Conservation (phyloP, 2,797 vertebrate genomes). For the Squalus acanthias region DNA sequence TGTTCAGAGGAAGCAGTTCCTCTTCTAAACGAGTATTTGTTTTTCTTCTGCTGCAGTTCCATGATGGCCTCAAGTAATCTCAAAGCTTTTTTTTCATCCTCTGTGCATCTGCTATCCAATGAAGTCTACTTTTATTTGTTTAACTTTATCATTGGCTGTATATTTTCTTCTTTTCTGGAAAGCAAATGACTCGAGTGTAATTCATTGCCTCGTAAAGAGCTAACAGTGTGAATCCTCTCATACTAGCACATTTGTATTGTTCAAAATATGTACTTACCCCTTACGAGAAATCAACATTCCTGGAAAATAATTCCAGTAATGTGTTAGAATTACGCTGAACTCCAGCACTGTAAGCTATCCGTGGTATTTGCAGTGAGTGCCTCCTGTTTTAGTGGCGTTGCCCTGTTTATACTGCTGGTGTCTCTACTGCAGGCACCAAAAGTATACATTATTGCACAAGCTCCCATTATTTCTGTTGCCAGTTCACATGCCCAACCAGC, state of each 20-base stretch:
- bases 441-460: neutral
- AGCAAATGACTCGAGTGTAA: neutral
- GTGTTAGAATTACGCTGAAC: neutral
- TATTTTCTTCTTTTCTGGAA: neutral
- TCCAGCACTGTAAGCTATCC: neutral
- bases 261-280: neutral
- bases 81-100: neutral
- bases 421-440: neutral
- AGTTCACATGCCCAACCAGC: too few relatives aligned
- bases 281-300: neutral
- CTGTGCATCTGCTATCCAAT: neutral
- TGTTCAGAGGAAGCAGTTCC: neutral
- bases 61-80: neutral
- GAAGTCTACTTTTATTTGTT: neutral
- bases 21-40: neutral
- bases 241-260: neutral
- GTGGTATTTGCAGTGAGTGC: neutral
- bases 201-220: neutral
- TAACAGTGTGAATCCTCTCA: neutral
- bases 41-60: neutral
- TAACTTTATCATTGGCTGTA: neutral
- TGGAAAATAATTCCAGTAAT: neutral
- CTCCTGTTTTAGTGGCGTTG: neutral
- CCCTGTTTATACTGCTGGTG: neutral
- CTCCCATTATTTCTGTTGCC: neutral